Percentiles rank a stretch among this genome's conserved stretches.
phyloP scores from a whole-genome alignment of 2,888 invertebrate genomes.

The Xestoiulus laeticollis region DNA sequence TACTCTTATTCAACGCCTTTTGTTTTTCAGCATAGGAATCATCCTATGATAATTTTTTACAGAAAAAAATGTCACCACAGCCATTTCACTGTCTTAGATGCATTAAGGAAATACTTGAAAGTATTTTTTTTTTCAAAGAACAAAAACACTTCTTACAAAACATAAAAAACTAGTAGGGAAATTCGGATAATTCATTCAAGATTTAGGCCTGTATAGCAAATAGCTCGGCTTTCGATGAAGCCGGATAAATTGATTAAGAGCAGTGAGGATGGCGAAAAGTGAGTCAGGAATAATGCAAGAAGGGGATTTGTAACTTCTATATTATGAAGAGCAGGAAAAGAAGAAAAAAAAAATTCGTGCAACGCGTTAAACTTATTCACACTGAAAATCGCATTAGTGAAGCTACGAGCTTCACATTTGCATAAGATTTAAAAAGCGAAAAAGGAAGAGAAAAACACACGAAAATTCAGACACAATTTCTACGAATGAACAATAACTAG shows the following conservation, averaged over 20 bases:
- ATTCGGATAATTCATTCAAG: slow-evolving; percentile 39
- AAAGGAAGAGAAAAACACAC: neutral
- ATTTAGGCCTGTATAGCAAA: neutral
- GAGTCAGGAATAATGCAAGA: slow-evolving; percentile 5
- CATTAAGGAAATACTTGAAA: neutral
- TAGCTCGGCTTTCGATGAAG: neutral
- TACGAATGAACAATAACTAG: neutral
- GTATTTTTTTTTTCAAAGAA: neutral
- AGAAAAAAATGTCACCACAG: neutral
- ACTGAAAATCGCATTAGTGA: slow-evolving; percentile 40
- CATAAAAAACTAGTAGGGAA: neutral
- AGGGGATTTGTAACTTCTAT: slow-evolving; percentile 17
- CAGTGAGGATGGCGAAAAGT: neutral
- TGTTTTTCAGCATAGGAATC: neutral
- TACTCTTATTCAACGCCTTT: neutral
- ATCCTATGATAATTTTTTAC: neutral
- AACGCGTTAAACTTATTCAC: slow-evolving; percentile 19
- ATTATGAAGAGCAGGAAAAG: neutral
- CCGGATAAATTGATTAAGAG: slow-evolving; percentile 25
- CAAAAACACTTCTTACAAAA: neutral
- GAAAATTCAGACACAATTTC: neutral
- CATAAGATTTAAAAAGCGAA: slow-evolving; percentile 19
- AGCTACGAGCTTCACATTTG: neutral
- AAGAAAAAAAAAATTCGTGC: neutral
- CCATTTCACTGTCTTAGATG: neutral